Percentiles rank a stretch among this genome's conserved stretches.
phyloP scores from a whole-genome alignment of 2,797 vertebrate genomes.

The Fistularia tabacaria region DNA sequence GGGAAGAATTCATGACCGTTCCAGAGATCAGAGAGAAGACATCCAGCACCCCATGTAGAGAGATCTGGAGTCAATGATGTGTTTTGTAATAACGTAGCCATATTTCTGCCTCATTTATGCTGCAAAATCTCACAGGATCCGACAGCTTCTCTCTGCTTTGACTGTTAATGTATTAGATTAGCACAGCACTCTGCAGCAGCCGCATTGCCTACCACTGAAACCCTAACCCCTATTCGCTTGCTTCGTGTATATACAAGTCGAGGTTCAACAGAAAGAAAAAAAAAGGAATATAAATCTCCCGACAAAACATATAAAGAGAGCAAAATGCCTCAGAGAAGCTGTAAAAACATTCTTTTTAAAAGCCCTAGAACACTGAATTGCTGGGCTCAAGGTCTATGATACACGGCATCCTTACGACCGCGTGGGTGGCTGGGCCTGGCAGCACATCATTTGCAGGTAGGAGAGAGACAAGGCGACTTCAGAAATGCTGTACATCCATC shows the following conservation, averaged over 20 bases:
- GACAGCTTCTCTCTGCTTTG: conserved; percentile 25
- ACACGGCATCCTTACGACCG: conserved; percentile 30
- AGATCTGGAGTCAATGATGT: conserved; percentile 53
- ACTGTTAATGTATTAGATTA: conserved; percentile 25
- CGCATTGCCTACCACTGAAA: too few species aligned
- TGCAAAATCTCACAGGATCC: conserved; percentile 31
- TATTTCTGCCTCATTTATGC: conserved; percentile 59
- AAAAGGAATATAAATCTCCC: conserved; percentile 28
- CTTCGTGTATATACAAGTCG: too few species aligned
- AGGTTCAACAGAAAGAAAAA: not conserved
- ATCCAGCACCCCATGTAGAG: conserved; percentile 29
- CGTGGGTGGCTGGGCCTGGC: conserved; percentile 36
- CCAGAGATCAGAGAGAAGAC: conserved; percentile 16
- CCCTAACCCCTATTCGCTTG: too few species aligned
- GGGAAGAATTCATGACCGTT: conserved; percentile 13
- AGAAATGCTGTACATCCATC: conserved; percentile 19
- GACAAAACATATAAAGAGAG: conserved; percentile 8
- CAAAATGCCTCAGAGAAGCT: conserved; percentile 15
- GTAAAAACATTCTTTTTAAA: conserved; percentile 38
- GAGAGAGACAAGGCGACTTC: conserved; percentile 25
- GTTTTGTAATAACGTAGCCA: conserved; percentile 42
- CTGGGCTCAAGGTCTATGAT: conserved; percentile 41
- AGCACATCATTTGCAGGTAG: conserved; percentile 8
- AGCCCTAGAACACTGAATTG: conserved; percentile 22
- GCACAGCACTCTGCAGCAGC: not conserved